Evolutionary conservation across 2,113 vertebrate genomes (phyloP).

Genomic region (Corythaeola cristata): DNA sequence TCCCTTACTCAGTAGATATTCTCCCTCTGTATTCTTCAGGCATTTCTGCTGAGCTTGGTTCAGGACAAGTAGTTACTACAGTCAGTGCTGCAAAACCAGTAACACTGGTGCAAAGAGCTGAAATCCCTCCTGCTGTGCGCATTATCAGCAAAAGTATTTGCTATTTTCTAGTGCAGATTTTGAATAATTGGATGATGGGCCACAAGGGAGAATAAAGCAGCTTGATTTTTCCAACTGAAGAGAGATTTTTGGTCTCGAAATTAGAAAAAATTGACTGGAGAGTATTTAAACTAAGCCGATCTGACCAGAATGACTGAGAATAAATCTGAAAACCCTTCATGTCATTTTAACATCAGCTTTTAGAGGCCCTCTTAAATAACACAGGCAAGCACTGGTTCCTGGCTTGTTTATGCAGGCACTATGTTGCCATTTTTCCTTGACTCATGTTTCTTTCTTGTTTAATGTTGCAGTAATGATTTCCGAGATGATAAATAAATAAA

Average conservation of each 20-base stretch:
- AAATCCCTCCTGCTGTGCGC: background rate
- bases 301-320: background rate
- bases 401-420: background rate
- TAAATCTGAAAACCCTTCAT: background rate
- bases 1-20: background rate
- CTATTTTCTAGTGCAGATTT: background rate
- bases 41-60: background rate
- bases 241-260: background rate
- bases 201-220: background rate
- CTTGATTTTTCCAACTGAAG: background rate
- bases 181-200: background rate
- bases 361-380: background rate
- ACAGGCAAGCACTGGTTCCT: background rate
- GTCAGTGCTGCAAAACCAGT: background rate
- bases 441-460: background rate
- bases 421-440: background rate
- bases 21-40: background rate
- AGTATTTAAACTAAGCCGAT: background rate
- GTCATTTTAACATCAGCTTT: background rate
- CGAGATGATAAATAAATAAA: constrained; percentile 38
- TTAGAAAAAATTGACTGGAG: background rate
- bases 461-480: constrained; percentile 18
- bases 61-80: background rate
- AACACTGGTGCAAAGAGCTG: background rate
- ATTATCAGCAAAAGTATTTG: background rate